phyloP scores from a whole-genome alignment of 2,797 vertebrate genomes.

The Clarias laeviceps region DNA sequence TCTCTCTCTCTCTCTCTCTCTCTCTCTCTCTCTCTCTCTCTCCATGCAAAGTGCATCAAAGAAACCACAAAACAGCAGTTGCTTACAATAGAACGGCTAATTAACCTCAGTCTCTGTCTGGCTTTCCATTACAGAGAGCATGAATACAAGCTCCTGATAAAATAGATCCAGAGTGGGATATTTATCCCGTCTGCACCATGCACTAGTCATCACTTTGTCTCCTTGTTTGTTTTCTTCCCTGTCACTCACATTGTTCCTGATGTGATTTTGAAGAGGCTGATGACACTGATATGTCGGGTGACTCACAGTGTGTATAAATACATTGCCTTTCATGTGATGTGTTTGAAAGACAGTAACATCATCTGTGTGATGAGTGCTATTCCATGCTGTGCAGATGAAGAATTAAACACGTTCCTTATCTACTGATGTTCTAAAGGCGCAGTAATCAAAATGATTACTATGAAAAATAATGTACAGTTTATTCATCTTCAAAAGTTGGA shows the following conservation, averaged over 20 bases:
- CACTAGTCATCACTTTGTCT: not conserved
- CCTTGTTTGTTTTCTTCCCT: constrained; percentile 17
- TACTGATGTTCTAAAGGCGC: not conserved
- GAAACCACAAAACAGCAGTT: not conserved
- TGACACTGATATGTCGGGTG: constrained; percentile 11
- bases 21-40: not conserved
- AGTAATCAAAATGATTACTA: not conserved
- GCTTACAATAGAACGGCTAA: constrained; percentile 7
- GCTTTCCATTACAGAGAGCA: not conserved
- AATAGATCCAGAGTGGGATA: not conserved
- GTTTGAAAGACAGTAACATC: not conserved
- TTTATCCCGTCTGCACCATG: constrained; percentile 2
- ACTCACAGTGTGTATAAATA: constrained; percentile 16
- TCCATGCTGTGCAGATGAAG: not conserved
- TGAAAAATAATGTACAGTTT: not conserved
- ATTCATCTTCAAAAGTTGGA: not conserved
- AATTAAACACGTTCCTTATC: not conserved
- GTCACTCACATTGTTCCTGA: constrained; percentile 3
- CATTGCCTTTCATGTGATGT: not conserved
- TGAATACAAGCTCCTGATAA: not conserved
- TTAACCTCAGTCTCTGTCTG: constrained; percentile 12
- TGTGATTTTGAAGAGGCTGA: not conserved
- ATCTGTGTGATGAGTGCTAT: constrained; percentile 6
- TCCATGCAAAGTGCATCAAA: constrained; percentile 3
- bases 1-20: constrained; percentile 3